Percentiles rank a stretch among this genome's conserved stretches.
These are phyloP conservation scores for Rhagoletis zephyria DNA, from an alignment of 1,140 invertebrate species.

Conservation along the genomic window DNA sequence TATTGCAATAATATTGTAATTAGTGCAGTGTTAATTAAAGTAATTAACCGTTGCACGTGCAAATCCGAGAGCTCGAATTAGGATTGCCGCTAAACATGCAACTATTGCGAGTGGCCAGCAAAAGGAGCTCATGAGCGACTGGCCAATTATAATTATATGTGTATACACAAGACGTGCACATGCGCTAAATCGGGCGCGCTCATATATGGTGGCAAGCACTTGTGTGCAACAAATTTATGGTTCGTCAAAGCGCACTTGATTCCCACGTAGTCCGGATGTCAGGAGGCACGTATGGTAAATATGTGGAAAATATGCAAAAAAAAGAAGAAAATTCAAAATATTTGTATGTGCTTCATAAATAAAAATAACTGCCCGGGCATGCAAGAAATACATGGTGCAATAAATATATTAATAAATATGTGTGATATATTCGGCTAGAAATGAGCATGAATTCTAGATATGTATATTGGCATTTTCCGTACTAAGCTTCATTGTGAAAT, in stretches of 20 bases:
- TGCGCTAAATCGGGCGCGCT: background rate
- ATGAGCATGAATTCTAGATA: too few relatives aligned
- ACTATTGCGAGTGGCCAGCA: too few relatives aligned
- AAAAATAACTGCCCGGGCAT: background rate
- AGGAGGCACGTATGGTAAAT: too few relatives aligned
- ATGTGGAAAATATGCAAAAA: too few relatives aligned
- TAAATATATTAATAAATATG: too few relatives aligned
- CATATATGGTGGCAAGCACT: background rate
- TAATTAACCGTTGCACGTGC: conserved; percentile 14
- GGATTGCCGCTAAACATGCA: background rate
- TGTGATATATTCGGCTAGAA: too few relatives aligned
- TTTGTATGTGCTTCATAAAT: background rate
- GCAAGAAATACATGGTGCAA: too few relatives aligned
- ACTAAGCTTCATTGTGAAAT: too few relatives aligned
- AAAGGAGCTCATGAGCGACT: too few relatives aligned
- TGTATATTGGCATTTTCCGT: too few relatives aligned
- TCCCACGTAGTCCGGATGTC: background rate
- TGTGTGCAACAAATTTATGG: background rate
- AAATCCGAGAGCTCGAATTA: background rate
- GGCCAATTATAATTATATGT: too few relatives aligned
- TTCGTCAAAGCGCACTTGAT: background rate
- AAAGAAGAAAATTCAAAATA: background rate
- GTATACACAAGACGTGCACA: background rate
- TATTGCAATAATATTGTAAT: conserved; percentile 46
- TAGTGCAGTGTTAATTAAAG: conserved; percentile 38